Evolutionary conservation across 2,888 invertebrate genomes (phyloP).

Genomic region (Xestia c-nigrum): DNA sequence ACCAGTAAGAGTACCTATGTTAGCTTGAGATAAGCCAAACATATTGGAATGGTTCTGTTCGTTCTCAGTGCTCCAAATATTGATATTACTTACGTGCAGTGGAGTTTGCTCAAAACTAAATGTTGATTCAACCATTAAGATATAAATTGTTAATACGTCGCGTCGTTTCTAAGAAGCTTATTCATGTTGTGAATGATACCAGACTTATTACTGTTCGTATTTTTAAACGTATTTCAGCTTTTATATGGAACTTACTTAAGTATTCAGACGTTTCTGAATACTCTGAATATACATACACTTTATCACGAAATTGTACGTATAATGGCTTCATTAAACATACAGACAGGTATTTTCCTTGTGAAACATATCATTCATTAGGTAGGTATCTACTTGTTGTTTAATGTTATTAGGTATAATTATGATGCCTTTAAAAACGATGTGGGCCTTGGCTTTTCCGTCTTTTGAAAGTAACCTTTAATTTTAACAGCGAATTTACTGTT

Average conservation of each 20-base stretch:
- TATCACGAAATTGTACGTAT: conserved; percentile 4
- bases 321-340: conserved; percentile 36
- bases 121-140: conserved; percentile 60
- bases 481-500: neutral
- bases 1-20: conserved; percentile 36
- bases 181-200: conserved; percentile 51
- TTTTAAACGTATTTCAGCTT: conserved; percentile 44
- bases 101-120: conserved; percentile 53
- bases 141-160: conserved; percentile 58
- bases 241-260: conserved; percentile 12
- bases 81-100: conserved; percentile 54
- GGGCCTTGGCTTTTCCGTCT: neutral
- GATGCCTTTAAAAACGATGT: neutral
- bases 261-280: conserved; percentile 22
- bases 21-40: conserved; percentile 56
- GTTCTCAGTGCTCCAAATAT: conserved; percentile 43
- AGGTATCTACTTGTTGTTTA: conserved; percentile 14
- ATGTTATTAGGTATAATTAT: conserved; percentile 5
- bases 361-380: conserved; percentile 7
- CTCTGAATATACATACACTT: conserved; percentile 1
- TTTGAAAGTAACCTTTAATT: conserved; percentile 5
- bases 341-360: conserved; percentile 14
- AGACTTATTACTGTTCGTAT: conserved; percentile 38
- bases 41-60: conserved; percentile 46
- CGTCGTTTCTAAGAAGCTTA: conserved; percentile 53